phyloP scores from a whole-genome alignment of 1,140 invertebrate genomes.

The Chelonus insularis region DNA sequence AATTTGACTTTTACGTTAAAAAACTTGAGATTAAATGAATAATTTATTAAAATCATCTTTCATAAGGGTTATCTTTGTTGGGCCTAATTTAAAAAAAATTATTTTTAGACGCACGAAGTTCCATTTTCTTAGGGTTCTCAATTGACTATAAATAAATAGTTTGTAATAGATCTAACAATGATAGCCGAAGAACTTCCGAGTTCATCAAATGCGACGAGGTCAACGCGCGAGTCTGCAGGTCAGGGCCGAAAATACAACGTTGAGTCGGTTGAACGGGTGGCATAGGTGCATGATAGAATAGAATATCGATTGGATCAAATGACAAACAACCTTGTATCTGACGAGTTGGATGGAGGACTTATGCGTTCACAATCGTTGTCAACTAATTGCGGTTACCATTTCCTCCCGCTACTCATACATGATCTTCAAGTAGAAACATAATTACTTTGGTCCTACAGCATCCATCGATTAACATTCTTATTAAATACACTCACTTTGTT shows the following conservation, averaged over 20 bases:
- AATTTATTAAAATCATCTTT: too few relatives aligned
- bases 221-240: background rate
- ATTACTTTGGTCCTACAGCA: constrained; percentile 25
- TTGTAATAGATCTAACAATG: too few relatives aligned
- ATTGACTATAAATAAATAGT: too few relatives aligned
- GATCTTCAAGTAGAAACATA: too few relatives aligned
- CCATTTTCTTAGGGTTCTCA: too few relatives aligned
- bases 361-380: background rate
- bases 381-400: constrained; percentile 23
- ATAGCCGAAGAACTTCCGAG: too few relatives aligned
- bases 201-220: background rate
- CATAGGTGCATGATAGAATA: constrained; percentile 19
- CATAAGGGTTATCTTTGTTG: too few relatives aligned
- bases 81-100: too few relatives aligned
- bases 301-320: constrained; percentile 36
- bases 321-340: constrained; percentile 15
- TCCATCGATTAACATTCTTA: constrained; percentile 5
- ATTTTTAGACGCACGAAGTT: too few relatives aligned
- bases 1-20: too few relatives aligned
- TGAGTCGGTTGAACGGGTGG: too few relatives aligned
- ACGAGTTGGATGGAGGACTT: constrained; percentile 18
- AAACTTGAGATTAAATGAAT: too few relatives aligned
- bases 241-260: background rate
- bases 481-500: constrained; percentile 9
- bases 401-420: constrained; percentile 7